A percentile compares a stretch with the other conserved stretches of the same genome.
Evolutionary conservation across 2,888 invertebrate species (phyloP).

Genomic region (Drosophila atroscutellata): DNA sequence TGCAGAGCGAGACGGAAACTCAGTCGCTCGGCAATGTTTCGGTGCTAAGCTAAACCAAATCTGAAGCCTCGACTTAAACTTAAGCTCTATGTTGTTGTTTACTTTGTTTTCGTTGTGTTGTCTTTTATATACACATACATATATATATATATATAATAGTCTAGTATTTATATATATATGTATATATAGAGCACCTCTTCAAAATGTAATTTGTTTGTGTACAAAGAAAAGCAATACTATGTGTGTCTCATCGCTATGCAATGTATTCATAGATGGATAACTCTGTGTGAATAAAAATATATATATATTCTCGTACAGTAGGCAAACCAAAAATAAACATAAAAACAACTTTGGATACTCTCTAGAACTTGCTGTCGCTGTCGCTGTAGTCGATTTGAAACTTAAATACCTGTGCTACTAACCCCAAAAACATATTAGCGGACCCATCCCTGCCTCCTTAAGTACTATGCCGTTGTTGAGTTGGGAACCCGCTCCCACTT

Average conservation of each 20-base stretch:
- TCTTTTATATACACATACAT: constrained; percentile 2
- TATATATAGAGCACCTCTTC: constrained; percentile 7
- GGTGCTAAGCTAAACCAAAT: constrained; percentile 30
- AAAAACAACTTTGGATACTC: constrained; percentile 5
- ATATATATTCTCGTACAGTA: constrained; percentile 15
- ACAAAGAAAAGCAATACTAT: constrained; percentile 20
- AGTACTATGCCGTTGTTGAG: constrained; percentile 5
- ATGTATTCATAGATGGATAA: constrained; percentile 32
- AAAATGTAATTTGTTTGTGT: constrained; percentile 33
- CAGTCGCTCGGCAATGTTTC: constrained; percentile 22
- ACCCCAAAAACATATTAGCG: constrained; percentile 11
- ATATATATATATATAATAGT: background rate
- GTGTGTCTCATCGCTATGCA: constrained; percentile 40
- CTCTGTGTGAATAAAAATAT: constrained; percentile 31
- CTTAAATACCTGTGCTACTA: constrained; percentile 24
- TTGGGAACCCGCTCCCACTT: background rate
- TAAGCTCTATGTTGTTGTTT: constrained; percentile 40
- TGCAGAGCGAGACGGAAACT: constrained; percentile 1
- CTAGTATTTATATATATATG: background rate
- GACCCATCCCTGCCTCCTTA: background rate
- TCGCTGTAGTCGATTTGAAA: constrained; percentile 26
- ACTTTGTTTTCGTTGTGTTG: constrained; percentile 20
- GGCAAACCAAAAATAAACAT: background rate
- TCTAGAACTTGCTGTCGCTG: constrained; percentile 24
- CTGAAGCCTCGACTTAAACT: constrained; percentile 4